Conservation (phyloP, 1,140 invertebrate species). For the Episyrphus balteatus region DNA sequence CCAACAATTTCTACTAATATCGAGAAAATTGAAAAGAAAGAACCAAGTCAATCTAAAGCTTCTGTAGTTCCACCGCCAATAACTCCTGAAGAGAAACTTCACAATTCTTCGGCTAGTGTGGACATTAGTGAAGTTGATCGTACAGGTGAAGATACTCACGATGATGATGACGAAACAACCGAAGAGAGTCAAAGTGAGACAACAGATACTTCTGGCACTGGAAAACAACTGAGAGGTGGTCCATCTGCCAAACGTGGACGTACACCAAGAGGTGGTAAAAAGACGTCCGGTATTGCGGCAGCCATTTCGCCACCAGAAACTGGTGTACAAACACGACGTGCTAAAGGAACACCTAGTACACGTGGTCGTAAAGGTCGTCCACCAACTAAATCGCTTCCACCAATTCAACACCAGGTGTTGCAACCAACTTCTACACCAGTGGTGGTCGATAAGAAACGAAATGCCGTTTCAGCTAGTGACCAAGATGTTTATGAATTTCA, state of each 20-base stretch:
- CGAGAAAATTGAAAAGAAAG: background rate
- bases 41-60: background rate
- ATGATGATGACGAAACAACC: slow-evolving; percentile 28
- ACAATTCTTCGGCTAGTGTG: background rate
- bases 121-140: background rate
- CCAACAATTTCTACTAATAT: background rate
- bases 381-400: slow-evolving; percentile 17
- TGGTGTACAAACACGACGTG: slow-evolving; percentile 22
- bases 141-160: slow-evolving; percentile 9
- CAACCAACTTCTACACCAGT: slow-evolving; percentile 19
- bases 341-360: slow-evolving; percentile 17
- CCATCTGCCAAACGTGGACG: slow-evolving; percentile 21
- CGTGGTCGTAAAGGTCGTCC: slow-evolving; percentile 28
- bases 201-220: slow-evolving; percentile 8
- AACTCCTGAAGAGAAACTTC: background rate
- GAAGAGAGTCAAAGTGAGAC: slow-evolving; percentile 14
- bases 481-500: slow-evolving; percentile 72
- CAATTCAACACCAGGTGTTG: slow-evolving; percentile 29
- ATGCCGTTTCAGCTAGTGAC: slow-evolving; percentile 18
- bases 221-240: slow-evolving; percentile 15
- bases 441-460: slow-evolving; percentile 25
- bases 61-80: background rate
- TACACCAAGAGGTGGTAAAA: slow-evolving; percentile 28
- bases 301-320: background rate
- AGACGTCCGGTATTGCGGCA: slow-evolving; percentile 9